phyloP scores from a whole-genome alignment of 2,888 invertebrate species.

The Andrena fulva region DNA sequence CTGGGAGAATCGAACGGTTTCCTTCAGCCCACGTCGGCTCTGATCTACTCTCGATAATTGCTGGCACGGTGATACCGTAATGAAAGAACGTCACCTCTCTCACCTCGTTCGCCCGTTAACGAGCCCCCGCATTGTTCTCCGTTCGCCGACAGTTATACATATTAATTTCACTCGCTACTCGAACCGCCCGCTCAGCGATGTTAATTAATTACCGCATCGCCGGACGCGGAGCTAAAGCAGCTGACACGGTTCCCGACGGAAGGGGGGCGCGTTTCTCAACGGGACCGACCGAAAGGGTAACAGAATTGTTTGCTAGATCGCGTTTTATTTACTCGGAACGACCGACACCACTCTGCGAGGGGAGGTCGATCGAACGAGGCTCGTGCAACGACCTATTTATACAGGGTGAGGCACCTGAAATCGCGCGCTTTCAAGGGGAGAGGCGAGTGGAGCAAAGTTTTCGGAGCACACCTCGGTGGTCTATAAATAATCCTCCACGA shows the following conservation, averaged over 20 bases:
- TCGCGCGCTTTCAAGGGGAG: neutral
- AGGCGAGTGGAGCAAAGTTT: neutral
- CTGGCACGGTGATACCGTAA: constrained; percentile 4
- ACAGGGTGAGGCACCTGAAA: neutral
- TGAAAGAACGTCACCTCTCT: constrained; percentile 1
- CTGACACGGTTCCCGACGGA: no score
- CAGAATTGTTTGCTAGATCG: neutral
- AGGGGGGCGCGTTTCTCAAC: no score
- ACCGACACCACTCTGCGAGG: neutral
- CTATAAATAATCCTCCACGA: constrained; percentile 4
- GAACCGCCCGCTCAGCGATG: constrained; percentile 1
- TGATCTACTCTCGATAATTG: constrained; percentile 38
- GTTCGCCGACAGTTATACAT: neutral
- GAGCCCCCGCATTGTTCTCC: constrained; percentile 5
- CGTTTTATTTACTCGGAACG: constrained; percentile 4
- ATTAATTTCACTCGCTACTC: neutral
- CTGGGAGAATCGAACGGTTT: constrained; percentile 17
- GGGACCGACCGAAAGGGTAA: neutral
- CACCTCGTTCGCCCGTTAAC: constrained; percentile 30
- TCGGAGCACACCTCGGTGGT: neutral
- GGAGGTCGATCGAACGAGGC: neutral
- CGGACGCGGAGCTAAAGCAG: neutral
- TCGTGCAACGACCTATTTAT: constrained; percentile 30
- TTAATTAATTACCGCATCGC: constrained; percentile 6
- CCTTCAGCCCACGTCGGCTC: neutral